Percentiles rank a stretch among this genome's conserved stretches.
Conservation (phyloP, 2,888 invertebrate genomes). For the Sminthurides aquaticus region DNA sequence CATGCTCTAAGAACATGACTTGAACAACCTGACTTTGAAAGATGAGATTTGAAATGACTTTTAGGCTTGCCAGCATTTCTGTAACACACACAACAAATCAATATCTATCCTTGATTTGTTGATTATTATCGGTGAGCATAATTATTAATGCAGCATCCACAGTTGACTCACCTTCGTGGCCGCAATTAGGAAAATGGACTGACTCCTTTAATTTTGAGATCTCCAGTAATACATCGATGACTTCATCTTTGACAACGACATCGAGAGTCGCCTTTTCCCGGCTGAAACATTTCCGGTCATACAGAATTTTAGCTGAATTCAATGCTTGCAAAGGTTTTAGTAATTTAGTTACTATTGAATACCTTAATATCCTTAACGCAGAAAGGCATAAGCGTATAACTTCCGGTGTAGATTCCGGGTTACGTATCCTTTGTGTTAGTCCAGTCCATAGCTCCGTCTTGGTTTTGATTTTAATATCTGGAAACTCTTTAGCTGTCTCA, state of each 20-base stretch:
- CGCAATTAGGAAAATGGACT: constrained; percentile 36
- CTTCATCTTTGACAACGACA: constrained; percentile 59
- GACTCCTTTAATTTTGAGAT: constrained; percentile 53
- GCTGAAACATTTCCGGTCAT: constrained; percentile 51
- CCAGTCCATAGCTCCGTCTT: constrained; percentile 57
- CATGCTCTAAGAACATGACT: constrained; percentile 56
- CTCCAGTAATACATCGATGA: constrained; percentile 61
- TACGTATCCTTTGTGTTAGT: constrained; percentile 55
- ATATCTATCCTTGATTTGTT: background rate
- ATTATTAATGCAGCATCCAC: background rate
- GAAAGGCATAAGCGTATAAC: constrained; percentile 55
- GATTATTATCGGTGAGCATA: background rate
- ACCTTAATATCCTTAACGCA: constrained; percentile 62
- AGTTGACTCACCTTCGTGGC: constrained; percentile 13
- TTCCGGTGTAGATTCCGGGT: constrained; percentile 48
- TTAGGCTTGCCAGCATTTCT: constrained; percentile 62
- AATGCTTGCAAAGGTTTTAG: background rate
- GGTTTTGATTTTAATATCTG: constrained; percentile 54
- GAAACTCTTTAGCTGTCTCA: constrained; percentile 56
- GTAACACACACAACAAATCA: too few species aligned
- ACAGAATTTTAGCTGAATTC: background rate
- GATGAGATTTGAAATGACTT: constrained; percentile 80
- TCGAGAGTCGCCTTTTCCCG: constrained; percentile 70
- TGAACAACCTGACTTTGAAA: constrained; percentile 65
- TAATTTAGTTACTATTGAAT: too few species aligned